Base-by-base conservation (phyloP, 2,888 invertebrate genomes). In the Rotaria macrura region DNA sequence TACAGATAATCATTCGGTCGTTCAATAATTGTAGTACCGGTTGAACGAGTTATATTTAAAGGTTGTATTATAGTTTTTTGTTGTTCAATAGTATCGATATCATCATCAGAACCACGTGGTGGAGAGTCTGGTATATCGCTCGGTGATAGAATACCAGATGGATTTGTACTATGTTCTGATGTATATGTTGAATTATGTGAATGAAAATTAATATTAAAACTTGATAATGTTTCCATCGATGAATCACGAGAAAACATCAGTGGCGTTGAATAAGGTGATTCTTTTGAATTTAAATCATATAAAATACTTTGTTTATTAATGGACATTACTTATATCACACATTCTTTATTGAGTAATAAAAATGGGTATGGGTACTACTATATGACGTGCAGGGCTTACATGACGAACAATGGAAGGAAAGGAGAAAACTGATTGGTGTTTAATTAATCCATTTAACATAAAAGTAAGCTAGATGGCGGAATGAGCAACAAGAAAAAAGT, bases 151-250 rank as follows among this genome's bases (percentile, higher is more conserved):
- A 74, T 74, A 23, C 74, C 74, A 2, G 74, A 74, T 38, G 74
- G 74, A 74, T 74, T 74, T 10, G 74, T 74, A n/a, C 74, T 74
- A 40, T 74, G 74, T 74, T 74, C 74, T 23, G 74, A 74, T 43
- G 43, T 25, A 43, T 74, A 74, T 25, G 74, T 74, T 40, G 40
- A 40, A 74, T 74, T 74, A 25, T 74, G 74, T 40, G 74, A 74
- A 74, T 43, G 38, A 40, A 74, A 74, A 40, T 74, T 74, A 74
- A 74, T 9, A 74, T 43, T 74, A 40, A 43, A 74, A 74, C 74
- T 74, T 25, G 74, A 74, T 74, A 74, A 74, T 38, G 74, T 74
- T 38, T 74, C 74, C 74, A 74, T 74, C 0, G 74, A 74, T 43
- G 74, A 40, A 74, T 74, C 74, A 25, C 74, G 38, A 40, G 74